A percentile compares a stretch with the other conserved stretches of the same genome.
These are phyloP conservation scores for Podiceps cristatus DNA, from an alignment of 2,113 vertebrate genomes.

Conservation along the genomic window DNA sequence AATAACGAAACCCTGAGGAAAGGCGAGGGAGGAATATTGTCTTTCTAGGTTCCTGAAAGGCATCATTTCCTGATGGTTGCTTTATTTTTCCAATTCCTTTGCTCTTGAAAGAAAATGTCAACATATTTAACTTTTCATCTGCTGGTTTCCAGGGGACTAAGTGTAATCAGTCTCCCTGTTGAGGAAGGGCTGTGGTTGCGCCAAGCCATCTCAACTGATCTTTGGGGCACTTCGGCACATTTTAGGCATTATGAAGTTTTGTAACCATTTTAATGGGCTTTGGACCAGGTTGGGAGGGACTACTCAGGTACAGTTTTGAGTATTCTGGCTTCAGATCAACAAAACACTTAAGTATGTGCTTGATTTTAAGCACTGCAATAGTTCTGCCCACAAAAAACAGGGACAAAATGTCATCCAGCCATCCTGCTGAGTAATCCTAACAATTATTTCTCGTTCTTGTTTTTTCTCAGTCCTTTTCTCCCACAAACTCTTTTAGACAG, in stretches of 20 bases:
- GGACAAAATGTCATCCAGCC: neutral
- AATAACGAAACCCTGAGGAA: neutral
- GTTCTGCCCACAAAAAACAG: neutral
- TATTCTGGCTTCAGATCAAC: neutral
- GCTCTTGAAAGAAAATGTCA: conserved; percentile 4
- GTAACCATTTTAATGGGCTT: neutral
- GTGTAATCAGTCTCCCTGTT: neutral
- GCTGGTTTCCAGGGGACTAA: neutral
- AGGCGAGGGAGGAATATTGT: neutral
- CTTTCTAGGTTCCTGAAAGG: neutral
- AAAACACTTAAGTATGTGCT: neutral
- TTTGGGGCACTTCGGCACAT: neutral
- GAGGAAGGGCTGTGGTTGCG: neutral
- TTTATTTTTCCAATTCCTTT: neutral
- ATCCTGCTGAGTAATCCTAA: conserved; percentile 32
- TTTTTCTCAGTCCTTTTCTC: neutral
- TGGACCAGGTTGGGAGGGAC: neutral
- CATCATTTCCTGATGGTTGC: neutral
- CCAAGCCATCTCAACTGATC: rapidly evolving
- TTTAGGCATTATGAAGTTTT: neutral
- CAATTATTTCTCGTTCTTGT: neutral
- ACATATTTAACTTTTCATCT: neutral
- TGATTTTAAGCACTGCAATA: neutral
- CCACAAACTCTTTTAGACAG: neutral
- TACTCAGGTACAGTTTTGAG: neutral